phyloP scores from a whole-genome alignment of 2,797 vertebrate species.

The Vespertilio murinus region DNA sequence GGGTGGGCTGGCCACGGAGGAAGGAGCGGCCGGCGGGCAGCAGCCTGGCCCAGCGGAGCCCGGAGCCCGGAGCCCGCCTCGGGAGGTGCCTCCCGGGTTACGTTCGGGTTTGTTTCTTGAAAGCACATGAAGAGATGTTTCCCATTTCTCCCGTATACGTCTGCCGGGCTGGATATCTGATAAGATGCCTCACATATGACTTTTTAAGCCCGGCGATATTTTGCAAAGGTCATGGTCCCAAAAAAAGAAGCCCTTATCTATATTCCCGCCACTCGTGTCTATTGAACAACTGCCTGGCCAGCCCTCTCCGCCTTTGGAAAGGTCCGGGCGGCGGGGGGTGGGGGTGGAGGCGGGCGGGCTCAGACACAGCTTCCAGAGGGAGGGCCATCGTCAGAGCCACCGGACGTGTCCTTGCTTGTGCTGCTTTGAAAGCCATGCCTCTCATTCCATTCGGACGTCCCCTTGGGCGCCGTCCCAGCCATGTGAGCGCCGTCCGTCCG shows the following conservation, averaged over 20 bases:
- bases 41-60: not conserved
- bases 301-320: not conserved
- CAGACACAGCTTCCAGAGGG: not conserved
- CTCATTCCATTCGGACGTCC: not conserved
- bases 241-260: not conserved
- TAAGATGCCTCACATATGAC: constrained; percentile 18
- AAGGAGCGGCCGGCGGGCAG: not conserved
- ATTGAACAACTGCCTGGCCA: not conserved
- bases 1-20: constrained; percentile 50
- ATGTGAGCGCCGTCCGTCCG: not conserved
- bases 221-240: not conserved
- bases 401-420: not conserved
- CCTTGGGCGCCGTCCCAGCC: not conserved
- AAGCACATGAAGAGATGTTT: constrained; percentile 62
- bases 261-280: not conserved
- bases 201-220: not conserved
- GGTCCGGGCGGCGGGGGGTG: not conserved
- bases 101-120: constrained; percentile 47
- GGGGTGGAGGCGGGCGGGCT: not conserved
- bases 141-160: constrained; percentile 60
- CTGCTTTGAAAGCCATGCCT: not conserved
- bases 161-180: constrained; percentile 33
- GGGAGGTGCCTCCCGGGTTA: constrained; percentile 47
- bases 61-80: not conserved
- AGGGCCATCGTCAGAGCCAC: not conserved